Conservation (phyloP, 1,140 invertebrate genomes). For the Magallana ariakensis region DNA sequence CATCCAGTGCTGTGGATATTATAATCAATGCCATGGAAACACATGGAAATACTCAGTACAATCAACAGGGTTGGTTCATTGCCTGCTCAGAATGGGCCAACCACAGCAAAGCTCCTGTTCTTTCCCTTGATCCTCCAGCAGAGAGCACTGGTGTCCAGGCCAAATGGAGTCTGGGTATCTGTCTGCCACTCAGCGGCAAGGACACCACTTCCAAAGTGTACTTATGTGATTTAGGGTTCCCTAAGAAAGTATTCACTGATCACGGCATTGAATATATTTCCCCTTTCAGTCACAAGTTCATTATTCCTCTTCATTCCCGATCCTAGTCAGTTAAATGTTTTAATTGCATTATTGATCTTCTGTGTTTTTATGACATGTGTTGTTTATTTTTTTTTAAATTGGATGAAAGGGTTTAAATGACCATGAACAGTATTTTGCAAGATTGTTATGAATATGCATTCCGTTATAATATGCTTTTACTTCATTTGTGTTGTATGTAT, state of each 20-base stretch:
- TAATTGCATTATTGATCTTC: not conserved
- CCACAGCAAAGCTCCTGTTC: slow-evolving; percentile 87
- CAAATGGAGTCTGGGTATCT: slow-evolving; percentile 88
- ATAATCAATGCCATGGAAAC: slow-evolving; percentile 85
- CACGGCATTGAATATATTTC: slow-evolving; percentile 90
- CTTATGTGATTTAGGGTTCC: slow-evolving; percentile 92
- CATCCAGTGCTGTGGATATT: slow-evolving; percentile 84
- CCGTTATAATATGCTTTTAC: not conserved
- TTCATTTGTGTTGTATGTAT: not conserved
- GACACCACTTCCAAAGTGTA: slow-evolving; percentile 88
- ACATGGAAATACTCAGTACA: slow-evolving; percentile 75
- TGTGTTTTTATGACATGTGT: slow-evolving; percentile 11
- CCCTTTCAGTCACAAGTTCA: slow-evolving; percentile 93
- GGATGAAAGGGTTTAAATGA: slow-evolving; percentile 23
- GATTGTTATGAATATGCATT: slow-evolving; percentile 26
- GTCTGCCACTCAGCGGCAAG: slow-evolving; percentile 86
- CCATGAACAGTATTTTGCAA: not conserved
- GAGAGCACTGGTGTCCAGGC: slow-evolving; percentile 83
- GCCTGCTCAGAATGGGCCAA: slow-evolving; percentile 84
- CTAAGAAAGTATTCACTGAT: slow-evolving; percentile 87
- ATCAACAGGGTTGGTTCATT: slow-evolving; percentile 77
- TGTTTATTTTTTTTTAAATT: slow-evolving; percentile 3
- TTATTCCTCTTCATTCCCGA: slow-evolving; percentile 88
- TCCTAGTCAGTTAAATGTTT: slow-evolving; percentile 50
- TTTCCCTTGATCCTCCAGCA: slow-evolving; percentile 90